These are phyloP conservation scores for Micronycteris hirsuta DNA, from an alignment of 2,113 vertebrate genomes.

Conservation along the genomic window DNA sequence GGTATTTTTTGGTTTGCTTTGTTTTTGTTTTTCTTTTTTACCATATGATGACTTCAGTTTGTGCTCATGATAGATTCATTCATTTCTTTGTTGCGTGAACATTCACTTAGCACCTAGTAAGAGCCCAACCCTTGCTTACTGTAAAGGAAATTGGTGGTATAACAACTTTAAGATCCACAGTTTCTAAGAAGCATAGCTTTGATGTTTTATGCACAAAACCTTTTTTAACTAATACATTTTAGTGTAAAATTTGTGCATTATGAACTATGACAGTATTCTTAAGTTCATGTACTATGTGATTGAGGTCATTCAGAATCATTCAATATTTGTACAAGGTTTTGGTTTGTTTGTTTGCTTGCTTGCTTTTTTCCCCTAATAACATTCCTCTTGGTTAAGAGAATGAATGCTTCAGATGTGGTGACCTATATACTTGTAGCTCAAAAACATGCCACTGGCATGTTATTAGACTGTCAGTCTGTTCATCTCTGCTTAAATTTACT, in stretches of 20 bases:
- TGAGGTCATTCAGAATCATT: conserved; percentile 55
- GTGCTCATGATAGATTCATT: not conserved
- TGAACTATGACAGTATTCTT: not conserved
- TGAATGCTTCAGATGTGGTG: conserved; percentile 71
- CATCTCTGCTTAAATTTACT: conserved; percentile 8
- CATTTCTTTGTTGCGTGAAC: not conserved
- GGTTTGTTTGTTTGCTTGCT: not conserved
- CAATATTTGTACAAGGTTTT: conserved; percentile 45
- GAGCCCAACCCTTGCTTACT: not conserved
- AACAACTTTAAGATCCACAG: not conserved
- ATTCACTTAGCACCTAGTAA: not conserved
- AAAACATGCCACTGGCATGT: conserved; percentile 52
- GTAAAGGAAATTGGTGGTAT: not conserved
- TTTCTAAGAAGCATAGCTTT: not conserved
- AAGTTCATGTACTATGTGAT: not conserved
- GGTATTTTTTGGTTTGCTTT: not conserved
- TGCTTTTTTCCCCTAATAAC: conserved; percentile 35
- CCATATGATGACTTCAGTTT: not conserved
- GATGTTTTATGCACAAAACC: not conserved
- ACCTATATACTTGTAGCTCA: conserved; percentile 71
- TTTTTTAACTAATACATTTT: not conserved
- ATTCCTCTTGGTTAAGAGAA: conserved; percentile 74
- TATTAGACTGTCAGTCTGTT: conserved; percentile 64
- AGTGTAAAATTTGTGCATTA: conserved; percentile 8
- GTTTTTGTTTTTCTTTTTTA: not conserved